Conservation (phyloP, 2,113 vertebrate species). For the Conger conger region DNA sequence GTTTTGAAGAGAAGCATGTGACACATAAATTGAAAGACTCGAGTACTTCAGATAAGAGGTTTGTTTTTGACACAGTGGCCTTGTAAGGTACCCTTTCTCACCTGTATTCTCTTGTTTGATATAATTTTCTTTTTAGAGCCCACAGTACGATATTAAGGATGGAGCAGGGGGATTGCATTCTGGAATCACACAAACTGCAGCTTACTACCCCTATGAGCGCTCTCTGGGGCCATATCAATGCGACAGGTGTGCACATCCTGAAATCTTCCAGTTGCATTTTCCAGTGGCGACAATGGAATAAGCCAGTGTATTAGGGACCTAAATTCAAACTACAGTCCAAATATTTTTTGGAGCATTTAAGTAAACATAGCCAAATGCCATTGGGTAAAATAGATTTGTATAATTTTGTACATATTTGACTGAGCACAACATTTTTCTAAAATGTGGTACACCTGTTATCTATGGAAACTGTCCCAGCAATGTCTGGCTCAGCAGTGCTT, state of each 20-base stretch:
- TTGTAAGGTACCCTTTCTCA: background rate
- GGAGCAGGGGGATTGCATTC: slow-evolving; percentile 78
- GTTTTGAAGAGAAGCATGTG: background rate
- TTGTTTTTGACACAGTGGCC: too few relatives aligned
- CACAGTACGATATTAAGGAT: slow-evolving; percentile 93
- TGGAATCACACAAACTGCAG: slow-evolving; percentile 79
- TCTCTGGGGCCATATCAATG: slow-evolving; percentile 93
- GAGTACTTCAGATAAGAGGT: background rate
- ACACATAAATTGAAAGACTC: background rate
- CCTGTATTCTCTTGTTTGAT: background rate
- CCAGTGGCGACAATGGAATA: background rate
- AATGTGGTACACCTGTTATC: too few relatives aligned
- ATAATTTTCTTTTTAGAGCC: slow-evolving; percentile 68
- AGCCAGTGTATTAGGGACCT: background rate
- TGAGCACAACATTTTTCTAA: too few relatives aligned
- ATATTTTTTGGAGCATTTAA: background rate
- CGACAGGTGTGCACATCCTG: slow-evolving; percentile 74
- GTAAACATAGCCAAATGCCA: background rate
- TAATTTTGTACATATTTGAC: background rate
- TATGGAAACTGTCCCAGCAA: background rate
- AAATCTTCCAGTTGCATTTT: background rate
- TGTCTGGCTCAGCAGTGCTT: background rate
- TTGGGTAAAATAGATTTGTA: background rate
- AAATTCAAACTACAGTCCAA: background rate
- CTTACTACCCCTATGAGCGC: slow-evolving; percentile 89